Percentiles rank a stretch among this genome's conserved stretches.
Conservation (phyloP, 2,888 invertebrate genomes). For the Acleris emargana region DNA sequence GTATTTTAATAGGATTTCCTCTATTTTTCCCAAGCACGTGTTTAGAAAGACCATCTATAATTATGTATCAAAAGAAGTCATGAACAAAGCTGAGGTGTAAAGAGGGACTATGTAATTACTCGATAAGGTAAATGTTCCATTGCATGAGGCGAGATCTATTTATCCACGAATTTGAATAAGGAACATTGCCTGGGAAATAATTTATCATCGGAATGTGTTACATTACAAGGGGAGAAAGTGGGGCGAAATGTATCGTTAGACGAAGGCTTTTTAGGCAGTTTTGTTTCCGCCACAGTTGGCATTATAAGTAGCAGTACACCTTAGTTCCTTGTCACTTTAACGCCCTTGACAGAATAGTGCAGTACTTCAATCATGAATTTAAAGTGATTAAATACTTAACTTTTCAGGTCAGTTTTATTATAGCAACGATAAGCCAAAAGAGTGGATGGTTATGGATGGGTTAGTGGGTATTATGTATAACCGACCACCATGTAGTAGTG, state of each 20-base stretch:
- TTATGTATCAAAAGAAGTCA: neutral
- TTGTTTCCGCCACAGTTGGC: constrained; percentile 28
- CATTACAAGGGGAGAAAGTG: constrained; percentile 57
- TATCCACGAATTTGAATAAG: constrained; percentile 60
- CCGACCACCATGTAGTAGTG: too few species aligned
- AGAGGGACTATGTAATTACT: constrained; percentile 14
- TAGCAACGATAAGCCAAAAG: too few species aligned
- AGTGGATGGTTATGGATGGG: too few species aligned
- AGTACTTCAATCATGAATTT: too few species aligned
- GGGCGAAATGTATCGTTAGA: constrained; percentile 54
- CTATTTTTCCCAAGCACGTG: too few species aligned
- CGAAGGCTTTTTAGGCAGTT: constrained; percentile 39
- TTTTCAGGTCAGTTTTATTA: too few species aligned
- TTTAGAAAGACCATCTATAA: neutral
- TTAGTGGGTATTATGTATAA: too few species aligned
- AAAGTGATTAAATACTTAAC: too few species aligned
- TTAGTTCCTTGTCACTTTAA: too few species aligned
- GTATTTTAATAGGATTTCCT: too few species aligned
- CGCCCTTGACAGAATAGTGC: too few species aligned
- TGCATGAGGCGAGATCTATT: constrained; percentile 55
- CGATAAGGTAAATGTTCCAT: constrained; percentile 46
- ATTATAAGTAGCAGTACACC: too few species aligned
- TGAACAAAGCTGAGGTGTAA: constrained; percentile 7
- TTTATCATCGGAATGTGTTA: constrained; percentile 61
- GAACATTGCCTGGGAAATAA: constrained; percentile 53